Conservation (phyloP, 92 coral and sea anemone genomes). For the Plumapathes pennacea region DNA sequence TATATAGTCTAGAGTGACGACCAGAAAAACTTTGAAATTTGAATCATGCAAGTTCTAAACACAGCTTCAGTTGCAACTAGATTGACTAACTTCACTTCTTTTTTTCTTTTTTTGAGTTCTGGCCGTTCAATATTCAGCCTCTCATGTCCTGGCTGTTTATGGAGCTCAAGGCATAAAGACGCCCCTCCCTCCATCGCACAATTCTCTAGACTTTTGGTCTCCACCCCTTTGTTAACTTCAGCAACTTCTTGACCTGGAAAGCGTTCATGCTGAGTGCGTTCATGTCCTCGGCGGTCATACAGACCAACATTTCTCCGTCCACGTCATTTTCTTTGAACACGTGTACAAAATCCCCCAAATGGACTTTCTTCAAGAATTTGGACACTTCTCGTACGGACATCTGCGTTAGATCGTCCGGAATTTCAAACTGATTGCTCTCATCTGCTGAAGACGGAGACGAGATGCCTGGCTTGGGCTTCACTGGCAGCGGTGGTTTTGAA, state of each 20-base stretch:
- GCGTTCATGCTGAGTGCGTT: slow-evolving; percentile 70
- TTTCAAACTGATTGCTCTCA: not conserved
- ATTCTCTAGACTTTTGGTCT: slow-evolving; percentile 84
- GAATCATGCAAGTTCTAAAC: too few relatives aligned
- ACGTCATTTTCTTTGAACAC: slow-evolving; percentile 58
- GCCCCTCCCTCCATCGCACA: too few relatives aligned
- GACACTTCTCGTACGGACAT: slow-evolving; percentile 71
- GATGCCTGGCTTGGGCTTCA: slow-evolving; percentile 57
- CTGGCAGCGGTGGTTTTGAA: slow-evolving; percentile 44
- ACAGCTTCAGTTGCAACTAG: too few relatives aligned
- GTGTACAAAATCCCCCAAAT: slow-evolving; percentile 53
- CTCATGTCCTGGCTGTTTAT: too few relatives aligned
- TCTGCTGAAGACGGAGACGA: not conserved
- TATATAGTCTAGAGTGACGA: too few relatives aligned
- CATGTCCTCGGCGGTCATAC: slow-evolving; percentile 63
- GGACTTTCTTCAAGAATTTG: slow-evolving; percentile 68
- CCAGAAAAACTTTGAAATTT: too few relatives aligned
- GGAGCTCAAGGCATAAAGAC: too few relatives aligned
- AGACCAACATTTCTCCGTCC: slow-evolving; percentile 78
- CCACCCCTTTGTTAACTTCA: slow-evolving; percentile 79
- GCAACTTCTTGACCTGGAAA: slow-evolving; percentile 80
- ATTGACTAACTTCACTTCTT: too few relatives aligned
- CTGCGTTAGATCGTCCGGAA: slow-evolving; percentile 31
- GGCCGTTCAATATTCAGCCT: too few relatives aligned
- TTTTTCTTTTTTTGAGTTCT: too few relatives aligned